phyloP scores from a whole-genome alignment of 2,113 vertebrate species.

The Empidonax traillii region DNA sequence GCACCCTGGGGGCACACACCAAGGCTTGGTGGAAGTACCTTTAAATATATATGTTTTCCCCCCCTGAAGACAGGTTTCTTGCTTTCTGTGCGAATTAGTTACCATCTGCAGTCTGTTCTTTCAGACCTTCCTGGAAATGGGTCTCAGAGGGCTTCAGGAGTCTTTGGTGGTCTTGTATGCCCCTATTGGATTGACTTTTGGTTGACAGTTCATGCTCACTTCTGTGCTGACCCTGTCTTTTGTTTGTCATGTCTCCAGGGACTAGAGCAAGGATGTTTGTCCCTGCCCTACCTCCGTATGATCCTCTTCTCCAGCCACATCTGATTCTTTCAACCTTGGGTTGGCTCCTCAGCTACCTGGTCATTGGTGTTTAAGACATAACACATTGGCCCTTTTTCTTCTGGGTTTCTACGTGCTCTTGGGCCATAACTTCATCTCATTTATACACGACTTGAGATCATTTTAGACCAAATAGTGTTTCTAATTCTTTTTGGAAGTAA shows the following conservation, averaged over 20 bases:
- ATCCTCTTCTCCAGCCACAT: neutral
- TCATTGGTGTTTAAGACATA: neutral
- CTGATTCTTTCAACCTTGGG: neutral
- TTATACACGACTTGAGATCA: neutral
- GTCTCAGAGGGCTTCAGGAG: neutral
- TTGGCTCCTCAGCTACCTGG: neutral
- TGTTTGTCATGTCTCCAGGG: neutral
- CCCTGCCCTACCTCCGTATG: neutral
- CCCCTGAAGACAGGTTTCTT: neutral
- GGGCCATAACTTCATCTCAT: neutral
- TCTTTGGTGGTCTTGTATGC: neutral
- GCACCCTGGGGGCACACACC: neutral
- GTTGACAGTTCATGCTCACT: neutral
- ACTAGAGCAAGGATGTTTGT: neutral
- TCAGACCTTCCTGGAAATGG: neutral
- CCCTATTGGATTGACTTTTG: neutral
- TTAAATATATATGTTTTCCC: neutral
- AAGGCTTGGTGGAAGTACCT: neutral
- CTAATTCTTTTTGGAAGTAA: neutral
- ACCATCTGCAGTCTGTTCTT: neutral
- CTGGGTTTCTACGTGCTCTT: neutral
- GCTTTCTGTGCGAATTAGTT: neutral
- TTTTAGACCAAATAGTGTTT: neutral
- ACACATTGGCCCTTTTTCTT: neutral
- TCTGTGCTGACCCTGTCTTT: neutral